Conservation (phyloP, 2,888 invertebrate genomes). For the Lacanobia oleracea region DNA sequence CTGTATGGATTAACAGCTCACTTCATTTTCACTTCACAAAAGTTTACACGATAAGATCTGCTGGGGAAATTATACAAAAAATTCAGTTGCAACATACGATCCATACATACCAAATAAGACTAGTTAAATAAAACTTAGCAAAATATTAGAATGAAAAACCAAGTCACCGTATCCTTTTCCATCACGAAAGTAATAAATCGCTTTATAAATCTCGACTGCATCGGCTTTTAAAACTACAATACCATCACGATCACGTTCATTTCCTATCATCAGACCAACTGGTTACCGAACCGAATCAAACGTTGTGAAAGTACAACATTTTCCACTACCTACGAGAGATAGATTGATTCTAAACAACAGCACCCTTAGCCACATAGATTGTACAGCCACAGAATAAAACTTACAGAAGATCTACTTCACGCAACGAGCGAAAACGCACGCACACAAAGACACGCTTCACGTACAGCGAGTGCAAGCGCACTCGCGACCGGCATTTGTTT, state of each 20-base stretch:
- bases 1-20: no score
- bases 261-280: not conserved
- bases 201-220: not conserved
- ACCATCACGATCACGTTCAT: not conserved
- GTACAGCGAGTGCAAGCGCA: not conserved
- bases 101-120: no score
- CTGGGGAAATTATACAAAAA: no score
- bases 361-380: conserved; percentile 8
- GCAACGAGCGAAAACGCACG: not conserved
- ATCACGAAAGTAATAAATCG: not conserved
- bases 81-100: no score
- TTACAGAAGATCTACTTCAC: not conserved
- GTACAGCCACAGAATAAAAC: not conserved
- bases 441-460: no score
- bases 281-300: not conserved
- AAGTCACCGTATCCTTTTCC: not conserved
- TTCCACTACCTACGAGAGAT: not conserved
- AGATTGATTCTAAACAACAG: conserved; percentile 28
- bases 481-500: not conserved
- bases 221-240: not conserved
- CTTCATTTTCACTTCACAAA: no score
- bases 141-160: no score
- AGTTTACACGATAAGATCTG: no score
- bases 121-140: no score
- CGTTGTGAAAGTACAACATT: not conserved